Percentiles rank a stretch among this genome's conserved stretches.
These are phyloP conservation scores for Scelioninae gen. 1 DNA, from an alignment of 2,888 invertebrate species.

Conservation along the genomic window DNA sequence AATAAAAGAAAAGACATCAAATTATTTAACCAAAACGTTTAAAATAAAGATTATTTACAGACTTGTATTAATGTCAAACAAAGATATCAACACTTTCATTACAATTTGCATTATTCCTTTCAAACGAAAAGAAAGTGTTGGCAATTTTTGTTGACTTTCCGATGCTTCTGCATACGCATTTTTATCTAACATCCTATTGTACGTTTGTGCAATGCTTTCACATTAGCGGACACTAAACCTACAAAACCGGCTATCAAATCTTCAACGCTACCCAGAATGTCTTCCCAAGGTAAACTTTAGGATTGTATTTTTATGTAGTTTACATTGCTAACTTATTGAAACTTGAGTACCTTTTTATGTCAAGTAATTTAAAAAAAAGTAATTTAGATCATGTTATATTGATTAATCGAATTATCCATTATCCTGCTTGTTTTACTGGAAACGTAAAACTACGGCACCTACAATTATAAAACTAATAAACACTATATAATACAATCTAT, in stretches of 20 bases:
- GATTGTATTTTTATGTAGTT: constrained; percentile 49
- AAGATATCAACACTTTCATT: constrained; percentile 27
- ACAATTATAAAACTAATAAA: too few species aligned
- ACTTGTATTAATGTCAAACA: constrained; percentile 32
- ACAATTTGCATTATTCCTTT: too few species aligned
- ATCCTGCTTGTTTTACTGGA: too few species aligned
- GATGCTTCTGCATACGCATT: constrained; percentile 62
- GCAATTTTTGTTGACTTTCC: constrained; percentile 39
- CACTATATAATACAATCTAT: too few species aligned
- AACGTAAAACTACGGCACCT: too few species aligned
- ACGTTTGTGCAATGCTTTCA: constrained; percentile 80
- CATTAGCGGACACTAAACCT: constrained; percentile 95
- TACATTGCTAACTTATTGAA: background rate
- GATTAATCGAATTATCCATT: too few species aligned
- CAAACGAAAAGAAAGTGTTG: constrained; percentile 18
- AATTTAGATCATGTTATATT: too few species aligned
- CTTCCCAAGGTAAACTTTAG: constrained; percentile 93
- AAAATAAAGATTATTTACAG: constrained; percentile 20
- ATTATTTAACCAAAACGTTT: too few species aligned
- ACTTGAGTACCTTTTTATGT: too few species aligned
- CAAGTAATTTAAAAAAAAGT: too few species aligned
- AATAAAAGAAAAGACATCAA: background rate
- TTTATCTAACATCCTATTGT: constrained; percentile 77
- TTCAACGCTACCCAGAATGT: constrained; percentile 96
- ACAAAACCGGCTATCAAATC: constrained; percentile 98